Base-by-base conservation (phyloP, 2,888 invertebrate species). In the Euzophera pinguis region DNA sequence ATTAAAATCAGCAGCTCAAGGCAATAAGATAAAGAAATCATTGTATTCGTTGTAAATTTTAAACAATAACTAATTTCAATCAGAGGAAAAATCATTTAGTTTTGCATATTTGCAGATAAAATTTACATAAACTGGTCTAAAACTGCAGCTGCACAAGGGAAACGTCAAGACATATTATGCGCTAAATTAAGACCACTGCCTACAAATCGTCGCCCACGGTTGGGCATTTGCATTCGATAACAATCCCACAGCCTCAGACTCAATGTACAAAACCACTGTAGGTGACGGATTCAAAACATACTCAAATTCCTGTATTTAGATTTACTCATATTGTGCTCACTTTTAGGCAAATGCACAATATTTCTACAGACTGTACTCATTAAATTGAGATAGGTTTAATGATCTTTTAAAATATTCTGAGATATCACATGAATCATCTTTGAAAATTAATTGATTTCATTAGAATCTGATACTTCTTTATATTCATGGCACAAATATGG, bases 181-280 rank as follows among this genome's bases (percentile, higher is more conserved):
- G 43, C 54, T 58, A 62, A 68, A 77, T 72, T 71, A 63, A 76
- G 69, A 73, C 71, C 72, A 68, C 67, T 63, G 64, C 64, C 63
- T 64, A 68, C 63, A 60, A 60, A 57, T 56, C 52, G 47, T 37
- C 71, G 58, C 73, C 78, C 64, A 75, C 75, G 59, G 63, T 47
- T 53, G 32, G 42, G 35, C 56, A 75, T 78, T 76, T 73, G 63
- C 72, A 75, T 74, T 64, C 59, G 60, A 55, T 51, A 45, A 42
- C 49, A 52, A 41, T 39, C 49, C 49, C 2, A n/a, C 50, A n/a
- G 39, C 39, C 27, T 13, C 17, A 34, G 32, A 8, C 9, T 47
- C 47, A 51, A 52, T 34, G 42, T 52, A 34, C 47, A 51, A 22
- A 37, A 22, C 32, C 12, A 14, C 27, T 2, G 22, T 22, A 43